Evolutionary conservation across 2,797 vertebrate genomes (phyloP).

Genomic region (Ctenopoma kingsleyae): DNA sequence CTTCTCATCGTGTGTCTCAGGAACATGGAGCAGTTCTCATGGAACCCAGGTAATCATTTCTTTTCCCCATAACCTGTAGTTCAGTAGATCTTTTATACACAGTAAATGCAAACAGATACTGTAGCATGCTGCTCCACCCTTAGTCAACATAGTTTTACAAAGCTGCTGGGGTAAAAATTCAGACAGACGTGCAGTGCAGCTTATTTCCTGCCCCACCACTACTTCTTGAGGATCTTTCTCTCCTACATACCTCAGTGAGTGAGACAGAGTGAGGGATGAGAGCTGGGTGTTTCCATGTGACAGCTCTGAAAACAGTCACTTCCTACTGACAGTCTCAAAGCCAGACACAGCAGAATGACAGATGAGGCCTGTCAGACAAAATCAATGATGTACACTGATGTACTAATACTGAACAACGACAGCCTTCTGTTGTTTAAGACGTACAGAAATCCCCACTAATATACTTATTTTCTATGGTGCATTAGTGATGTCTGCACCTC

Average conservation of each 20-base stretch:
- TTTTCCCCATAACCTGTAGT: neutral
- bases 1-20: constrained; percentile 96
- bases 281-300: constrained; percentile 39
- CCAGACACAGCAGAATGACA: constrained; percentile 54
- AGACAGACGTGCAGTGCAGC: constrained; percentile 26
- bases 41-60: constrained; percentile 91
- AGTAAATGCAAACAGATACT: constrained; percentile 1
- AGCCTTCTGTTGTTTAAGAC: constrained; percentile 21
- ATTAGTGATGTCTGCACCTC: neutral
- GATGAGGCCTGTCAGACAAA: constrained; percentile 51
- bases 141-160: neutral
- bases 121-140: neutral
- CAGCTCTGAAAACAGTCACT: constrained; percentile 61
- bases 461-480: constrained; percentile 3
- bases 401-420: constrained; percentile 25
- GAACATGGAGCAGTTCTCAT: constrained; percentile 99
- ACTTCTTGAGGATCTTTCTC: constrained; percentile 20
- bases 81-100: neutral
- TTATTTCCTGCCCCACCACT: constrained; percentile 31
- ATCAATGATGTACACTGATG: constrained; percentile 29
- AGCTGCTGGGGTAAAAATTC: constrained; percentile 1
- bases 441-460: constrained; percentile 15
- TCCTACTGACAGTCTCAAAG: constrained; percentile 48
- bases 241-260: constrained; percentile 15
- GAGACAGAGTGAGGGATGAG: constrained; percentile 26